These are phyloP conservation scores for Apis mellifera DNA, from an alignment of 1,140 invertebrate genomes.

Conservation along the genomic window DNA sequence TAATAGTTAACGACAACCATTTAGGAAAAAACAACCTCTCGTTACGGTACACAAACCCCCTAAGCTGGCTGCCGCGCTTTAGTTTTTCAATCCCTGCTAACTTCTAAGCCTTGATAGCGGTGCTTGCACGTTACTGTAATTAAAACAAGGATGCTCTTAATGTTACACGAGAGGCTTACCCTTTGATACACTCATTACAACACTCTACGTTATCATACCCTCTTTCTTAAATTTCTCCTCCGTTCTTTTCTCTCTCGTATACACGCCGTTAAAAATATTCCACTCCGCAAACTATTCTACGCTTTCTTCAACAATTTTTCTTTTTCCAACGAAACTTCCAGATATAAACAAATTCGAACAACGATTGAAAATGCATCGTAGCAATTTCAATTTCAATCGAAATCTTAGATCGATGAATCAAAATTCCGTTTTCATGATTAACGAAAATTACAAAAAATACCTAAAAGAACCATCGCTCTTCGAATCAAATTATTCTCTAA, in stretches of 20 bases:
- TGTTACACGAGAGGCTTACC: constrained; percentile 1
- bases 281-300: too few relatives aligned
- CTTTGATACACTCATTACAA: constrained; percentile 3
- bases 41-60: constrained; percentile 29
- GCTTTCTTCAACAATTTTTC: too few relatives aligned
- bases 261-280: neutral
- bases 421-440: too few relatives aligned
- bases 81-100: constrained; percentile 4
- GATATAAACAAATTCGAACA: too few relatives aligned
- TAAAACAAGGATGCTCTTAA: constrained; percentile 26
- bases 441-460: too few relatives aligned
- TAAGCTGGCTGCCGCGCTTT: neutral
- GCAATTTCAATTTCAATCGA: too few relatives aligned
- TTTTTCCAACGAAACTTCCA: too few relatives aligned
- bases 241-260: neutral
- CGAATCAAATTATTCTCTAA: too few relatives aligned
- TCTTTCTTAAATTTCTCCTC: neutral
- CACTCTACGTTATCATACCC: neutral
- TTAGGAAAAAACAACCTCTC: constrained; percentile 5
- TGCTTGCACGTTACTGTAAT: constrained; percentile 23
- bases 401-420: too few relatives aligned
- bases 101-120: constrained; percentile 29
- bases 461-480: too few relatives aligned
- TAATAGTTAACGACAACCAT: neutral
- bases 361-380: too few relatives aligned